phyloP scores from a whole-genome alignment of 2,888 invertebrate species.

The Tachina lurida region DNA sequence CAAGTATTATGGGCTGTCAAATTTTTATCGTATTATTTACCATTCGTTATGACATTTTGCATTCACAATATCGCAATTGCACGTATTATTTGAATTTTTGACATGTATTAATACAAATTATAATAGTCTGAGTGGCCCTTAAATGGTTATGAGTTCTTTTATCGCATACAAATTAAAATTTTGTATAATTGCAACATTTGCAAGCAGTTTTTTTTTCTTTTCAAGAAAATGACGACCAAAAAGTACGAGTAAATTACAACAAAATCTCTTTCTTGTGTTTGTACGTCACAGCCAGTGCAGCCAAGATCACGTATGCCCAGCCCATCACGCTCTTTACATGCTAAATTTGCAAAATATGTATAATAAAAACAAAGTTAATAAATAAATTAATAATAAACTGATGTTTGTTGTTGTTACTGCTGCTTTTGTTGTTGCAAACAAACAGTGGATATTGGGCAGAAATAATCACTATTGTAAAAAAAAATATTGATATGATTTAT shows the following conservation, averaged over 20 bases:
- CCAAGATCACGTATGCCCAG: conserved; percentile 69
- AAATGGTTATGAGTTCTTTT: neutral
- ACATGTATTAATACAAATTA: too few relatives aligned
- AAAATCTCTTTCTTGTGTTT: neutral
- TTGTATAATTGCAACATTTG: neutral
- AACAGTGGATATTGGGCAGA: conserved; percentile 8
- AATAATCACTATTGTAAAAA: neutral
- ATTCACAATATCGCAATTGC: too few relatives aligned
- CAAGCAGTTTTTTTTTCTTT: conserved; percentile 29
- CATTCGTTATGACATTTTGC: too few relatives aligned
- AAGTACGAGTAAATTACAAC: conserved; percentile 1
- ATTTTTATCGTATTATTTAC: too few relatives aligned
- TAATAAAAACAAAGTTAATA: neutral
- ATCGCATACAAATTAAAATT: conserved; percentile 5
- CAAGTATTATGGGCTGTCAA: too few relatives aligned
- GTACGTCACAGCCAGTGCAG: conserved; percentile 39
- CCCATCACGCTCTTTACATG: conserved; percentile 30
- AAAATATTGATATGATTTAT: too few relatives aligned
- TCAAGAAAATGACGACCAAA: neutral
- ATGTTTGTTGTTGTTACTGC: conserved; percentile 16
- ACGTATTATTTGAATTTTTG: too few relatives aligned
- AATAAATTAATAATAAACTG: conserved; percentile 51
- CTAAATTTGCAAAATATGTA: neutral
- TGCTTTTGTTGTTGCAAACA: conserved; percentile 2
- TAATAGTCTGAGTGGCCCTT: too few relatives aligned